Percentiles rank a stretch among this genome's conserved stretches.
These are phyloP conservation scores for Pampus argenteus DNA, from an alignment of 2,797 vertebrate genomes.

Conservation along the genomic window DNA sequence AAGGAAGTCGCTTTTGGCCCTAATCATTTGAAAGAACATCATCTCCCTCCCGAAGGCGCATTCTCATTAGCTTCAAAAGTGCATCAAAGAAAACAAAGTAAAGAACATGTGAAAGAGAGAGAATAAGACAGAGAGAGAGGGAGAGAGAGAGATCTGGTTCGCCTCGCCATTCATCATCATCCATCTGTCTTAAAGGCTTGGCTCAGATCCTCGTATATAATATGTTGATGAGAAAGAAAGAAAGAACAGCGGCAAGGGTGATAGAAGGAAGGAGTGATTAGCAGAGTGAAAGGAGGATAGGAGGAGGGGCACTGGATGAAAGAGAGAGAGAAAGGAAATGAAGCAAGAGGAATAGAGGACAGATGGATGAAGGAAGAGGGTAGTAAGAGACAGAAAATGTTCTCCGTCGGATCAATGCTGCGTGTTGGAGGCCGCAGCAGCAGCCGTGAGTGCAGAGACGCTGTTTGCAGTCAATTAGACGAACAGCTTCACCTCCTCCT, in stretches of 20 bases:
- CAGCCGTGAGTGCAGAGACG: slow-evolving; percentile 43
- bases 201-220: slow-evolving; percentile 62
- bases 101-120: slow-evolving; percentile 43
- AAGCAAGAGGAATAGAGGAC: slow-evolving; percentile 57
- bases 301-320: slow-evolving; percentile 57
- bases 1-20: slow-evolving; percentile 66
- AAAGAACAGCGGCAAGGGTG: slow-evolving; percentile 42
- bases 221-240: slow-evolving; percentile 70
- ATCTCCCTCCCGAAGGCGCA: slow-evolving; percentile 50
- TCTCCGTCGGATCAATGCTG: slow-evolving; percentile 61
- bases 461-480: slow-evolving; percentile 67
- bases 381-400: slow-evolving; percentile 46
- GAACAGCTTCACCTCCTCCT: slow-evolving; percentile 71
- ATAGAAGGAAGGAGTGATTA: slow-evolving; percentile 65
- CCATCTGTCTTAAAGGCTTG: slow-evolving; percentile 71
- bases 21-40: slow-evolving; percentile 65
- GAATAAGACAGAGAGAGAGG: slow-evolving; percentile 13
- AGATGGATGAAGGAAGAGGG: slow-evolving; percentile 53
- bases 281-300: slow-evolving; percentile 50
- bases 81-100: slow-evolving; percentile 71
- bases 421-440: slow-evolving; percentile 46
- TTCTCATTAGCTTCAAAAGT: slow-evolving; percentile 70
- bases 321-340: slow-evolving; percentile 57
- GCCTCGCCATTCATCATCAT: slow-evolving; percentile 71
- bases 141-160: slow-evolving; percentile 49